Conservation (phyloP, 2,797 vertebrate genomes). For the Pampus argenteus region DNA sequence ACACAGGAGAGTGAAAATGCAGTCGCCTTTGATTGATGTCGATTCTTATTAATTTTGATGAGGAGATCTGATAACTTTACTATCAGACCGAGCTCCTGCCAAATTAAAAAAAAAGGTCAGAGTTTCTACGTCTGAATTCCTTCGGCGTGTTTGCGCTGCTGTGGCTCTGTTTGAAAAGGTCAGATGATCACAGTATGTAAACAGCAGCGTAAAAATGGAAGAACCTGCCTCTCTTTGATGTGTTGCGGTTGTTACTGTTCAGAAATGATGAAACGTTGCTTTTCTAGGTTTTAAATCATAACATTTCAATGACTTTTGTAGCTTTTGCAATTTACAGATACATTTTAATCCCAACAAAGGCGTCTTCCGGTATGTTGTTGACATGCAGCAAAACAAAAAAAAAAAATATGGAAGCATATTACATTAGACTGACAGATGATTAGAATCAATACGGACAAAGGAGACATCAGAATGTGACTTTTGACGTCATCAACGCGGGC, state of each 20-base stretch:
- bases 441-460: not conserved
- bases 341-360: conserved; percentile 9
- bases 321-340: not conserved
- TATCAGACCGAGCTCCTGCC: conserved; percentile 18
- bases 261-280: not conserved
- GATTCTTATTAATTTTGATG: conserved; percentile 56
- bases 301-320: not conserved
- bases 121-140: conserved; percentile 48
- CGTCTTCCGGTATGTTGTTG: not conserved
- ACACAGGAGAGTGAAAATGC: conserved; percentile 17
- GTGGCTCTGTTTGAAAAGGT: conserved; percentile 63
- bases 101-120: conserved; percentile 63
- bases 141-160: conserved; percentile 33
- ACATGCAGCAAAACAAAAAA: not conserved
- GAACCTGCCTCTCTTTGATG: conserved; percentile 23
- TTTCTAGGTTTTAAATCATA: not conserved
- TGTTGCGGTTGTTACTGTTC: not conserved
- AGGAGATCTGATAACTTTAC: conserved; percentile 57
- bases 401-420: not conserved
- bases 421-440: not conserved
- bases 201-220: conserved; percentile 39
- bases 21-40: conserved; percentile 53
- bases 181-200: conserved; percentile 53
- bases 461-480: not conserved
- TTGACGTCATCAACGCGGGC: too few relatives aligned